Evolutionary conservation across 2,113 vertebrate genomes (phyloP).

Genomic region (Dicrurus megarhynchus): DNA sequence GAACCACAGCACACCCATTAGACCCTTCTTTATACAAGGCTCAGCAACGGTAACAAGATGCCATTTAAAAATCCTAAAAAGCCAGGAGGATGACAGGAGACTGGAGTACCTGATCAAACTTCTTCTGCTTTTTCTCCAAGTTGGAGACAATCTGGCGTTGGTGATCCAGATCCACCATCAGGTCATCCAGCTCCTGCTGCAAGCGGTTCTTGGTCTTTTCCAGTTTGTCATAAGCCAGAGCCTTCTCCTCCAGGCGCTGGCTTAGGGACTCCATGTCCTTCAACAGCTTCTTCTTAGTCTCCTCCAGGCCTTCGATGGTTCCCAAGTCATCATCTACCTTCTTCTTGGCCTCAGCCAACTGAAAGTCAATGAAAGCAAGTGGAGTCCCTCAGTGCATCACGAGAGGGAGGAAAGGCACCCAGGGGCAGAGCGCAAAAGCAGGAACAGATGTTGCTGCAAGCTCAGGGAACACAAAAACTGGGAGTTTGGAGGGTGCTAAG

Average conservation of each 20-base stretch:
- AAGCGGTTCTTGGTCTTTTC: conserved; percentile 96
- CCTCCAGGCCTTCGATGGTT: conserved; percentile 89
- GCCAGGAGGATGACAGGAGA: not conserved
- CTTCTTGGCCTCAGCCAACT: conserved; percentile 92
- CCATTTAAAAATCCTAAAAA: not conserved
- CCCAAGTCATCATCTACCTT: conserved; percentile 93
- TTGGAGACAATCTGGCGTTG: conserved; percentile 95
- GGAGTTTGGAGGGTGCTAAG: not conserved
- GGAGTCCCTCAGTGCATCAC: rapidly evolving
- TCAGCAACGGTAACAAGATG: not conserved
- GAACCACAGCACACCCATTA: not conserved
- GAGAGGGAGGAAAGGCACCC: not conserved
- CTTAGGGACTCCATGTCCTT: conserved; percentile 88
- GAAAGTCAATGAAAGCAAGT: not conserved
- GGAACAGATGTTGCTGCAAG: not conserved
- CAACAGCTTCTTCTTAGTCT: conserved; percentile 88
- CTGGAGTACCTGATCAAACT: conserved; percentile 90
- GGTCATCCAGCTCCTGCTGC: conserved; percentile 96
- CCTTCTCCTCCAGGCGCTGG: conserved; percentile 93
- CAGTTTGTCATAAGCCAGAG: conserved; percentile 90
- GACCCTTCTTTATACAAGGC: too few species aligned
- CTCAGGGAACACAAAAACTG: not conserved
- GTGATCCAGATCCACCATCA: conserved; percentile 93
- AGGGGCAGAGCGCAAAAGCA: not conserved
- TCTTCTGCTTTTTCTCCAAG: conserved; percentile 98